Evolutionary conservation across 1,140 invertebrate genomes (phyloP), one percentile per base, ranked within the genome.

Genomic region (Oncopodura yosiiana): DNA sequence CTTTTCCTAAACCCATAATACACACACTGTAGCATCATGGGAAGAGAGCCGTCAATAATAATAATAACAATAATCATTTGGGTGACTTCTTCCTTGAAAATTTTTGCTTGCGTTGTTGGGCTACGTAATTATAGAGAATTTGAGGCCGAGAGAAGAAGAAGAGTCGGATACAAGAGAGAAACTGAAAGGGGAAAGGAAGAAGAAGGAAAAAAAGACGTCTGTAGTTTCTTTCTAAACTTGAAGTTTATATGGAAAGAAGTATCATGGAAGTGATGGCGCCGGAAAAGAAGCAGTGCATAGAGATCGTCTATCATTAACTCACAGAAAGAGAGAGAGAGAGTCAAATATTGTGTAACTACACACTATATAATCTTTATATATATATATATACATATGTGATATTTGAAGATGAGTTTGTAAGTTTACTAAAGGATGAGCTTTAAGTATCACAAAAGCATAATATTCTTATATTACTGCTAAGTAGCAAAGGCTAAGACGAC

Each of bases 51-150:
- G 58, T 57, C 49, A 54, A 54, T 62, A 58, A 55, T 58, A n/a
- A n/a, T n/a, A 62, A 57, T 58, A 62, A 58, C 49, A 57, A 62
- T 62, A 62, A 62, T 62, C 54, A 61, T 62, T 62, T 58, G 55
- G 51, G 60, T 62, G 60, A 62, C 60, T 62, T n/a, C n/a, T n/a
- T 62, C 59, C 59, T 61, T 48, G 34, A 49, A 60, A 54, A 59
- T 59, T 59, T 51, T 59, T 48, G 43, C 50, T 43, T 46, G 49
- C 46, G 30, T 8, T 49, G 45, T 41, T 27, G 45, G 43, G 26
- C n/a, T n/a, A 42, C 19, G 53, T 54, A 46, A 41, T 54, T 48
- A 46, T 46, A 46, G 24, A 6, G 3, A n/a, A n/a, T 8, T n/a
- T n/a, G n/a, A n/a, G n/a, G 6, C 29, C 11, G 26, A 34, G 8